Base-by-base conservation (phyloP, 1,140 invertebrate genomes). In the Hormaphis cornu region DNA sequence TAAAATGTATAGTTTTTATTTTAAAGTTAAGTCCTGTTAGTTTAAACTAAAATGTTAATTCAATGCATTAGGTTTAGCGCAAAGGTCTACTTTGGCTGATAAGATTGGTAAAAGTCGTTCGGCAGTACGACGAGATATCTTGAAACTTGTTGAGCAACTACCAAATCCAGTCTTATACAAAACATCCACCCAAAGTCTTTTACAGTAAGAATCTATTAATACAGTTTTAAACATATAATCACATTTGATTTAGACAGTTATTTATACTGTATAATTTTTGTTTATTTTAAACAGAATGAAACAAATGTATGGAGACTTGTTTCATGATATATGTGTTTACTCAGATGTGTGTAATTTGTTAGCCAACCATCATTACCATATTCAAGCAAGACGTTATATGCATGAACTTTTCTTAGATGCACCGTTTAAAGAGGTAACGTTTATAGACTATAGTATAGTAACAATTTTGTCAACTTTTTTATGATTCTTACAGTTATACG, bases 331-430 rank as follows among this genome's bases (percentile, higher is more conserved):
- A 70, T 97, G 95, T 78, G 83, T 97, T 6, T 98, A 95, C 79
- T 95, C 91, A 2, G 95, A 97, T 78, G 87, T 96, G 7, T 89
- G 89, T 76, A 84, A 85, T 70, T 81, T 91, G 54, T 78, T 97
- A 37, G 85, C 87, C 1, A 83, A 83, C 35, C 89, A 87, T 76
- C 87, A 87, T 24, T 95, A 94, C 76, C 84, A 93, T 72, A 81
- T 96, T 71, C 83, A 83, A 63, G 86, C 92, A 3, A 81, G 95
- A 22, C 83, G 93, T 72, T 94, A 97, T 78, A 80, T 97, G 18
- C 94, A 98, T 78, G 95, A 98, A 79, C 80, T 98, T 7, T 98
- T 98, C 79, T 82, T 94, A 35, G 94, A 97, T 76, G 80, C 91
- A 22, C 83, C 84, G 74, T 93, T 93, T 75, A 85, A 87, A 58